Evolutionary conservation across 2,797 vertebrate genomes (phyloP).

Genomic region (Sebastes steindachneri): DNA sequence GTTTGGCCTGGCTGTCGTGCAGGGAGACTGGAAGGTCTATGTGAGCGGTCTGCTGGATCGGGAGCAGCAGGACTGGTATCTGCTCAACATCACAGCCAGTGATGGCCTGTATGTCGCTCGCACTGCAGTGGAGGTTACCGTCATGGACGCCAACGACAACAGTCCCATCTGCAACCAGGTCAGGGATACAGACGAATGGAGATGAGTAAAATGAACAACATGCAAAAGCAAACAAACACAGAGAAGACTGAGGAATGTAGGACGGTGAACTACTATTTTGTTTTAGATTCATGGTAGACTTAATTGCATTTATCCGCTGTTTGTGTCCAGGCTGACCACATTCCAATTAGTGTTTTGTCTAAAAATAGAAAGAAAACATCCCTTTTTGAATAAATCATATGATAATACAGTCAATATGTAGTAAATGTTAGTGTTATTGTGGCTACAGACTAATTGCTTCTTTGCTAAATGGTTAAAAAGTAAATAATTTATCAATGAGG

Average conservation of each 20-base stretch:
- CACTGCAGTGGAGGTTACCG: conserved; percentile 92
- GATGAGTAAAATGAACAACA: background rate
- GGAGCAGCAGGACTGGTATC: conserved; percentile 92
- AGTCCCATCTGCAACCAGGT: conserved; percentile 96
- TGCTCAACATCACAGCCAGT: conserved; percentile 94
- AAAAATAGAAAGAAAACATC: background rate
- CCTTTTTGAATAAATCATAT: background rate
- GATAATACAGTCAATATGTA: background rate
- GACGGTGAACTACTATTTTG: background rate
- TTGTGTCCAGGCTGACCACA: background rate
- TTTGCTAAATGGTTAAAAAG: background rate
- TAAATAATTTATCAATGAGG: background rate
- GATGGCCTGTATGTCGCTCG: conserved; percentile 92
- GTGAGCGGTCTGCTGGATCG: conserved; percentile 92
- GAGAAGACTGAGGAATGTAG: background rate
- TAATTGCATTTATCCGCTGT: background rate
- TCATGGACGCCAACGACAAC: conserved; percentile 97
- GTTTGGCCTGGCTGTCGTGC: conserved; percentile 90
- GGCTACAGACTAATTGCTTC: background rate
- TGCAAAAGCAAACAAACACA: conserved; percentile 3
- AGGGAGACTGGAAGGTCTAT: conserved; percentile 95
- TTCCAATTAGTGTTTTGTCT: background rate
- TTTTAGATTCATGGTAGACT: background rate
- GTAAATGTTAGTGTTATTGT: background rate
- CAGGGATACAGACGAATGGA: conserved; percentile 39